Evolutionary conservation across 2,797 vertebrate genomes (phyloP).

Genomic region (Fistularia tabacaria): DNA sequence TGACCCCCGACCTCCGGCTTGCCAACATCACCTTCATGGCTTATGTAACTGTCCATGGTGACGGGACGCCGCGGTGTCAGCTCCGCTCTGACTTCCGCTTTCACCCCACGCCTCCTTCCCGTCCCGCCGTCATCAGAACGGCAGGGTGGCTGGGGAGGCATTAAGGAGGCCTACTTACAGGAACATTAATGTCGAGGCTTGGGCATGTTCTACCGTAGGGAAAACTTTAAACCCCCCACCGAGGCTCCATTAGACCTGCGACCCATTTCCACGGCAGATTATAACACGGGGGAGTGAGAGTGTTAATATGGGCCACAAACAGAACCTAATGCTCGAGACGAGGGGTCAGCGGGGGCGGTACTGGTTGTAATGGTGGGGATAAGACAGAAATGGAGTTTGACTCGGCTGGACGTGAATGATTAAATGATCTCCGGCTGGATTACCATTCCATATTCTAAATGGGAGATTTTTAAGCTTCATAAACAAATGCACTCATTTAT

Average conservation of each 20-base stretch:
- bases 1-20: not conserved
- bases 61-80: conserved; percentile 26
- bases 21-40: not conserved
- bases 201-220: conserved; percentile 29
- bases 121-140: conserved; percentile 32
- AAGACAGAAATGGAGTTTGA: conserved; percentile 45
- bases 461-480: conserved; percentile 79
- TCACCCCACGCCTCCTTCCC: too few relatives aligned
- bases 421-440: conserved; percentile 76
- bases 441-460: conserved; percentile 84
- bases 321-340: conserved; percentile 51
- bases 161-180: conserved; percentile 43
- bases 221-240: conserved; percentile 52
- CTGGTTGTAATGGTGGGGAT: conserved; percentile 60
- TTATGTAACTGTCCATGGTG: not conserved
- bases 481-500: conserved; percentile 83
- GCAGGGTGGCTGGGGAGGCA: conserved; percentile 46
- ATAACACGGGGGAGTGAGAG: conserved; percentile 62
- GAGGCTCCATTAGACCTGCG: conserved; percentile 60
- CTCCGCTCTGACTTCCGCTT: conserved; percentile 8
- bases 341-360: conserved; percentile 15
- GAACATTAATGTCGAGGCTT: conserved; percentile 61
- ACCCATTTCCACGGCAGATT: conserved; percentile 68
- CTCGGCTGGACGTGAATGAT: conserved; percentile 63
- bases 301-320: conserved; percentile 66